Base-by-base conservation (phyloP, 2,797 vertebrate genomes). In the Synanceia verrucosa region DNA sequence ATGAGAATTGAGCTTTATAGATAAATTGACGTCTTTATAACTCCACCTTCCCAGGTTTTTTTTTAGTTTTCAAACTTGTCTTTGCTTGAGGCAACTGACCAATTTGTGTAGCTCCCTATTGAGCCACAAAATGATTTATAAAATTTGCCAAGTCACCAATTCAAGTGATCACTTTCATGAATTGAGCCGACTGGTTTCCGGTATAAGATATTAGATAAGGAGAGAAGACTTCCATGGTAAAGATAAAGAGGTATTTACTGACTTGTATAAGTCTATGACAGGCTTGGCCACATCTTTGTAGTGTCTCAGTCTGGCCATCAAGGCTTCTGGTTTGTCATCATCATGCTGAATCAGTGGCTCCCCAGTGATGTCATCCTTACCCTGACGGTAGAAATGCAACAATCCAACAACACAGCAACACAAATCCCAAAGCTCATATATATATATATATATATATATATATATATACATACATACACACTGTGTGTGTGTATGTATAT, bases 221-320 rank as follows among this genome's bases (percentile, higher is more conserved):
- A 18, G 21, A 43, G 48, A 9, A 1, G 11, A 16, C 1, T 8
- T 0, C 3, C 12, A 55, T 29, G 28, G 12, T 16, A 13, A 37
- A 13, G 5, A 37, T 37, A 31, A 13, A 4, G 4, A 31, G 33
- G 9, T 6, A 28, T 76, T 50, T 29, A 94, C 96, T 94, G 79
- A 99, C 96, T 95, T 97, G 94, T 99, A 99, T 31, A 98, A 71
- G 65, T 98, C 94, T 4, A 97, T 97, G 52, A 99, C 95, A 1
- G 97, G 97, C 73, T 99, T 99, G 28, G 96, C 96, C 46, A 96
- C 93, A 5, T 98, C 97, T 84, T 98, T 98, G 93, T 99, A 99
- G 82, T 96, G 96, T 68, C 97, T 93, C 75, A 99, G 94, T 79
- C 94, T 92, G 74, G 95, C 89, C 57, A 95, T 94, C 55, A 99